Base-by-base conservation (phyloP, 2,113 vertebrate species). In the Silurus meridionalis region DNA sequence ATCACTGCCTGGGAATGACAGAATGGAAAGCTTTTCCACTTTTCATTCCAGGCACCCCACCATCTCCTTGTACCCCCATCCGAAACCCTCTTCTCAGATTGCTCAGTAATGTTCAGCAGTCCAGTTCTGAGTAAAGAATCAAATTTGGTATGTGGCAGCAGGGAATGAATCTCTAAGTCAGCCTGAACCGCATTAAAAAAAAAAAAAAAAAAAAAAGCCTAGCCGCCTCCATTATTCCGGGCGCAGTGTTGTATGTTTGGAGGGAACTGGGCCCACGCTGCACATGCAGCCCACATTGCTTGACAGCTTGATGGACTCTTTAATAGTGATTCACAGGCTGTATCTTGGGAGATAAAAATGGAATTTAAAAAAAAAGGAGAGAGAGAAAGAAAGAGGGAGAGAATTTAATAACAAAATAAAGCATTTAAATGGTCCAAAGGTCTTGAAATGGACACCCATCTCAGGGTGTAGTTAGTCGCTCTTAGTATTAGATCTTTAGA, bases 311-410 rank as follows among this genome's bases (percentile, higher is more conserved):
- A 95, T 95, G 91, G 92, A 92, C 91, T 92, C 90, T 94, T 93
- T 94, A 95, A 94, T 93, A 90, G 91, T 95, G 93, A 95, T 95
- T 95, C 93, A 95, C 94, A 92, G 93, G 92, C 92, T 90, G 93
- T 91, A 94, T 94, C 93, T 94, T 85, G 90, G 92, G 92, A 93
- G 92, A 94, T 93, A 94, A 95, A 95, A 95, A 95, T 94, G 92
- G 94, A 95, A 94, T 94, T 95, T 93, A 93, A 91, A 90, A 91
- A 93, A 91, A 80, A 57, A 61, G 17, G 52, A 79, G 21, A 77
- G 50, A 77, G 50, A 53, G 74, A 77, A 50, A 53, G 46, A 74
- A 46, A 74, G 19, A 52, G 50, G n/a, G 50, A 75, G 50, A 75
- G 21, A 92, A 93, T 94, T 92, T 93, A 93, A 94, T 93, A 94